phyloP scores from a whole-genome alignment of 2,888 invertebrate genomes.

The Agrypnus murinus region DNA sequence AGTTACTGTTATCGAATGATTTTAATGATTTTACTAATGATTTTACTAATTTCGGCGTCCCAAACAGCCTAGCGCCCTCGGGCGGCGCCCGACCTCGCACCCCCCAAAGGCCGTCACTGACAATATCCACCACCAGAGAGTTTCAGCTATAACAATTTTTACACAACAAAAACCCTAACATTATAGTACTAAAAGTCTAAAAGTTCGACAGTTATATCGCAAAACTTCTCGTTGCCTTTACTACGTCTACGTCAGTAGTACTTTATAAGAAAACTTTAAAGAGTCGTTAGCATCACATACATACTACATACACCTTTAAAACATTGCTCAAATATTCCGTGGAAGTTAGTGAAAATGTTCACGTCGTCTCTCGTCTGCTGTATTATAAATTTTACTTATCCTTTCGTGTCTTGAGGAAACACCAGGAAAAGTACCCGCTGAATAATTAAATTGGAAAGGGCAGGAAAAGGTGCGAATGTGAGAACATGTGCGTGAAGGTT shows the following conservation, averaged over 20 bases:
- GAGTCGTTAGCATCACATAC: background rate
- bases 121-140: no score
- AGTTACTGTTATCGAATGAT: no score
- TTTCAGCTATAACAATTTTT: no score
- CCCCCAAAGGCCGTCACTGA: no score
- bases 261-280: constrained; percentile 22
- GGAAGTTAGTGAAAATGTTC: background rate
- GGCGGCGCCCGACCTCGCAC: no score
- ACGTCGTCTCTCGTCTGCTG: constrained; percentile 7
- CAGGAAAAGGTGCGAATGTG: constrained; percentile 25
- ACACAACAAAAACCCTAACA: no score
- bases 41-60: no score
- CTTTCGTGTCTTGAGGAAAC: background rate
- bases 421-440: constrained; percentile 2
- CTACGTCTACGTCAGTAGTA: background rate
- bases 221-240: constrained; percentile 12
- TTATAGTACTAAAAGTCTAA: background rate
- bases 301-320: background rate
- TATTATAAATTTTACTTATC: constrained; percentile 27
- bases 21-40: no score
- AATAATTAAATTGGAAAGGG: constrained; percentile 31
- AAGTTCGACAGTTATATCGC: constrained; percentile 15
- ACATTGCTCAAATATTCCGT: background rate
- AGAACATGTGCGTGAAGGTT: constrained; percentile 21
- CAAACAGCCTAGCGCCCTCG: no score